phyloP scores from a whole-genome alignment of 1,140 invertebrate species.

The Camponotus pennsylvanicus region DNA sequence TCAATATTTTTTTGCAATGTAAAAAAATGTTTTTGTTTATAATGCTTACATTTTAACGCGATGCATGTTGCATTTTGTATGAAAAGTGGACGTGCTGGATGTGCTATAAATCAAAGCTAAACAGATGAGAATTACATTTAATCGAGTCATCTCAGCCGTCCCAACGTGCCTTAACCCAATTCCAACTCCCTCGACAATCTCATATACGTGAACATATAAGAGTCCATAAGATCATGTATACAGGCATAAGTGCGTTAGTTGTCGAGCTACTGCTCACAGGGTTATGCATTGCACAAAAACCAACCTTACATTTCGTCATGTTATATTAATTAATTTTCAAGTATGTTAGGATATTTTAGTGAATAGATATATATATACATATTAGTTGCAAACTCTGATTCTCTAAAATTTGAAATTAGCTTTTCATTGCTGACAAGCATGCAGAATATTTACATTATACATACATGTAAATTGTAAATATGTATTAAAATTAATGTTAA shows the following conservation, averaged over 20 bases:
- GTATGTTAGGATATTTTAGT: conserved; percentile 27
- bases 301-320: conserved; percentile 53
- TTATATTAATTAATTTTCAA: conserved; percentile 67
- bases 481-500: conserved; percentile 19
- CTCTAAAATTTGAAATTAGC: conserved; percentile 58
- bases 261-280: conserved; percentile 20
- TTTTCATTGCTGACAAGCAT: conserved; percentile 61
- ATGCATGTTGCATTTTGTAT: neutral
- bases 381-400: conserved; percentile 28
- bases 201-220: conserved; percentile 44
- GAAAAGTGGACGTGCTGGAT: conserved; percentile 60
- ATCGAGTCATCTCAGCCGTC: conserved; percentile 76
- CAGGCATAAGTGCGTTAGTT: conserved; percentile 43
- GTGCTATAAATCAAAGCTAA: conserved; percentile 77
- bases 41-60: neutral
- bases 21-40: too few species aligned
- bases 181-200: conserved; percentile 67
- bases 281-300: conserved; percentile 63
- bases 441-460: conserved; percentile 16
- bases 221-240: conserved; percentile 46
- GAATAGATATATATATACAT: conserved; percentile 11
- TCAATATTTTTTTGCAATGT: neutral
- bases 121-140: conserved; percentile 78
- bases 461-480: neutral
- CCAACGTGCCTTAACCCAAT: conserved; percentile 74